Percentiles rank a stretch among this genome's conserved stretches.
Conservation (phyloP, 2,888 invertebrate species). For the Tryphoninae sp. region DNA sequence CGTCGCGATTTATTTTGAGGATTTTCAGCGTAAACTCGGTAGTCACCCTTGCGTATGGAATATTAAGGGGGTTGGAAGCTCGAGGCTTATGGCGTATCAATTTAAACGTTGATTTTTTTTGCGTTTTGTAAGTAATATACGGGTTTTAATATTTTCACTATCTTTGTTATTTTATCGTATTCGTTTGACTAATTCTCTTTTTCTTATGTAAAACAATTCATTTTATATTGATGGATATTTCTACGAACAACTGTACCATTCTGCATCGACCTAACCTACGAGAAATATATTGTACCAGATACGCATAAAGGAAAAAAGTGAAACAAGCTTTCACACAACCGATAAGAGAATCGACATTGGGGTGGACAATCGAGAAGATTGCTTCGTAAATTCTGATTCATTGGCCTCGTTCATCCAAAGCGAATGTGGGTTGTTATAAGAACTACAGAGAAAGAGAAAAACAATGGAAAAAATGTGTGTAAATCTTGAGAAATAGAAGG, state of each 20-base stretch:
- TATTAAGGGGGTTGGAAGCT: conserved; percentile 15
- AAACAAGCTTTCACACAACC: neutral
- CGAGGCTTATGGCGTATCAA: conserved; percentile 5
- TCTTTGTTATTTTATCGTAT: too few relatives aligned
- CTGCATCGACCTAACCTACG: neutral
- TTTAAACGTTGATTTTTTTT: neutral
- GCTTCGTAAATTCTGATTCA: neutral
- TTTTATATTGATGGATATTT: neutral
- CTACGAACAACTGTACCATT: neutral
- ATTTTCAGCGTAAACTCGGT: conserved; percentile 24
- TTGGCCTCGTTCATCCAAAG: neutral
- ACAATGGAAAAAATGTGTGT: neutral
- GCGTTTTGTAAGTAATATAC: too few relatives aligned
- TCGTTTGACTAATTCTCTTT: too few relatives aligned
- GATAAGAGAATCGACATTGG: neutral
- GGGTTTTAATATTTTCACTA: too few relatives aligned
- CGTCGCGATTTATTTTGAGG: conserved; percentile 37
- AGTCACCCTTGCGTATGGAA: conserved; percentile 9
- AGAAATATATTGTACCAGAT: neutral
- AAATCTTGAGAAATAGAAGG: conserved; percentile 12
- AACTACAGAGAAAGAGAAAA: neutral
- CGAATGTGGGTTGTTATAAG: neutral
- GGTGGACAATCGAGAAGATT: conserved; percentile 7
- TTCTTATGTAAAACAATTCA: too few relatives aligned
- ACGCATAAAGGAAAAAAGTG: conserved; percentile 1